Evolutionary conservation across 2,797 vertebrate species (phyloP).

Genomic region (Peromyscus aztecus): DNA sequence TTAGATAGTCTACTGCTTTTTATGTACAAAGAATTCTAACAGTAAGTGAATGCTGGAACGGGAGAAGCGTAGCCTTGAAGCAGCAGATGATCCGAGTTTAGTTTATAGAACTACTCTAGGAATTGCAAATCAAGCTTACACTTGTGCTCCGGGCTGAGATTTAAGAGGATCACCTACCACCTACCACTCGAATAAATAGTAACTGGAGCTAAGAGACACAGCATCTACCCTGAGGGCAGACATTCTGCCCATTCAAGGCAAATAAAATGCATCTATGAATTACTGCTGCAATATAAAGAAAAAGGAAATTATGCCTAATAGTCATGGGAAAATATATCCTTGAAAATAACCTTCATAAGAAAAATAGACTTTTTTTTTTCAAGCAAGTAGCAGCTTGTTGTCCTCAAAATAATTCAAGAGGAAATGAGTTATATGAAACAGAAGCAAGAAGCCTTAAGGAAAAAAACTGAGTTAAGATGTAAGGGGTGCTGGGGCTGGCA

Average conservation of each 20-base stretch:
- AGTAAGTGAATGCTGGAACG: constrained; percentile 64
- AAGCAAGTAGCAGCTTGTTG: constrained; percentile 76
- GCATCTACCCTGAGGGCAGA: constrained; percentile 40
- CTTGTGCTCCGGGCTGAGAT: constrained; percentile 67
- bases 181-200: constrained; percentile 66
- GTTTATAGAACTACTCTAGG: constrained; percentile 72
- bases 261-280: constrained; percentile 73
- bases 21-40: constrained; percentile 63
- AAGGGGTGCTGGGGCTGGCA: constrained; percentile 44
- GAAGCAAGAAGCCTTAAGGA: constrained; percentile 66
- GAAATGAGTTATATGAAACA: constrained; percentile 77
- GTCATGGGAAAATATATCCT: constrained; percentile 62
- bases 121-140: constrained; percentile 78
- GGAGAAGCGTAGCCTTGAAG: constrained; percentile 56
- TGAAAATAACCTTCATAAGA: constrained; percentile 68
- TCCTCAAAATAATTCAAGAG: constrained; percentile 76
- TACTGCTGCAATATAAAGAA: constrained; percentile 41
- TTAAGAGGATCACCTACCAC: constrained; percentile 70
- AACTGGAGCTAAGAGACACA: constrained; percentile 40
- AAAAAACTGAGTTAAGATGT: constrained; percentile 66
- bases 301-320: constrained; percentile 64
- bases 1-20: constrained; percentile 48
- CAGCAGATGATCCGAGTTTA: constrained; percentile 69
- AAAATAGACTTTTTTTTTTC: constrained; percentile 66
- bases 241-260: constrained; percentile 61